Percentiles rank a stretch among this genome's conserved stretches.
phyloP scores from a whole-genome alignment of 2,797 vertebrate species.

The Novumbra hubbsi region DNA sequence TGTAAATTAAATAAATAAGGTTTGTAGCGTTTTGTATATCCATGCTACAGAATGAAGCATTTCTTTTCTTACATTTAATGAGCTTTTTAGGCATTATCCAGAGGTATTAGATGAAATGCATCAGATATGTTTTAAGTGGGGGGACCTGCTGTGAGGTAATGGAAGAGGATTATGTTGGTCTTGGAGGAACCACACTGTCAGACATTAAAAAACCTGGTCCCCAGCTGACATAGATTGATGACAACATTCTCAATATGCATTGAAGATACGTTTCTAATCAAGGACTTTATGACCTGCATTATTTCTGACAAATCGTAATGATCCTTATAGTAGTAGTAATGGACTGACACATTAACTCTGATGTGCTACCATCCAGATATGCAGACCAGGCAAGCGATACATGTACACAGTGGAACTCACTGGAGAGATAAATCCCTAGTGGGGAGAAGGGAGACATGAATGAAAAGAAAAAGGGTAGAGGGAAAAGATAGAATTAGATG shows the following conservation, averaged over 20 bases:
- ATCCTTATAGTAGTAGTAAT: neutral
- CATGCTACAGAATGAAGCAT: neutral
- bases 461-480: neutral
- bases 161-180: neutral
- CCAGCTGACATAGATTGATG: neutral
- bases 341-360: neutral
- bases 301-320: conserved; percentile 1
- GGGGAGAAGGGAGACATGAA: neutral
- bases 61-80: neutral
- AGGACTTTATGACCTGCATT: neutral
- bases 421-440: neutral
- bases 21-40: neutral
- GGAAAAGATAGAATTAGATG: neutral
- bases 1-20: neutral
- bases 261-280: neutral
- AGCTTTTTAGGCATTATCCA: neutral
- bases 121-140: neutral
- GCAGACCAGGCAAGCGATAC: neutral
- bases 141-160: neutral
- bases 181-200: neutral
- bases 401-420: neutral
- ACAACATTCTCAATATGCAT: neutral
- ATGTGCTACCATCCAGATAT: neutral
- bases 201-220: neutral
- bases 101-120: neutral